Evolutionary conservation across 2,888 invertebrate genomes (phyloP).

Genomic region (Conus canariensis): DNA sequence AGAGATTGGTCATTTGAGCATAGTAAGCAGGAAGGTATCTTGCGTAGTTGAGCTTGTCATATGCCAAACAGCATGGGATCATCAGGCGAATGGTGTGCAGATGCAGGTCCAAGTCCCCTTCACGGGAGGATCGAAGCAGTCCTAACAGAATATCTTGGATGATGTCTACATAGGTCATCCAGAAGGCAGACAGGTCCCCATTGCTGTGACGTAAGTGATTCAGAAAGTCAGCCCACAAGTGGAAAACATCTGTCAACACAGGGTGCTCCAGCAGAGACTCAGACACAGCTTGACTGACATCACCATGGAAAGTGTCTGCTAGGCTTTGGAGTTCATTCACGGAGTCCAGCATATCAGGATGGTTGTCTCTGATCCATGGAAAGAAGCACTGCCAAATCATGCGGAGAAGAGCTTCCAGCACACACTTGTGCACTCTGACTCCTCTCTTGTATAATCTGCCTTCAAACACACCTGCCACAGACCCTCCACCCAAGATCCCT

Average conservation of each 20-base stretch:
- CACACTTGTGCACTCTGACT: neutral
- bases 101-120: slow-evolving; percentile 55
- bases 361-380: slow-evolving; percentile 20
- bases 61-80: slow-evolving; percentile 60
- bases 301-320: neutral
- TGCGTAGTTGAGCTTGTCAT: slow-evolving; percentile 59
- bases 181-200: slow-evolving; percentile 47
- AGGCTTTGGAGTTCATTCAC: neutral
- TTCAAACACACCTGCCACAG: slow-evolving; percentile 51
- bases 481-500: slow-evolving; percentile 58
- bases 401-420: slow-evolving; percentile 40
- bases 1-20: slow-evolving; percentile 48
- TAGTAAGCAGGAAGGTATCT: slow-evolving; percentile 53
- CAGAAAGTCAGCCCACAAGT: slow-evolving; percentile 2
- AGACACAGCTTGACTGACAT: neutral
- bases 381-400: slow-evolving; percentile 34
- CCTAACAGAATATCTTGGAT: slow-evolving; percentile 55
- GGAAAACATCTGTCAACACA: neutral
- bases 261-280: neutral
- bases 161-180: slow-evolving; percentile 61
- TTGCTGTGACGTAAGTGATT: slow-evolving; percentile 27
- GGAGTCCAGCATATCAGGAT: neutral
- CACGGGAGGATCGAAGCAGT: slow-evolving; percentile 50
- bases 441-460: slow-evolving; percentile 10
- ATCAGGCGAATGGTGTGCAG: slow-evolving; percentile 48